Evolutionary conservation across 2,888 invertebrate genomes (phyloP), one percentile per base, ranked within the genome.

Genomic region (Oxystoma pomonae): DNA sequence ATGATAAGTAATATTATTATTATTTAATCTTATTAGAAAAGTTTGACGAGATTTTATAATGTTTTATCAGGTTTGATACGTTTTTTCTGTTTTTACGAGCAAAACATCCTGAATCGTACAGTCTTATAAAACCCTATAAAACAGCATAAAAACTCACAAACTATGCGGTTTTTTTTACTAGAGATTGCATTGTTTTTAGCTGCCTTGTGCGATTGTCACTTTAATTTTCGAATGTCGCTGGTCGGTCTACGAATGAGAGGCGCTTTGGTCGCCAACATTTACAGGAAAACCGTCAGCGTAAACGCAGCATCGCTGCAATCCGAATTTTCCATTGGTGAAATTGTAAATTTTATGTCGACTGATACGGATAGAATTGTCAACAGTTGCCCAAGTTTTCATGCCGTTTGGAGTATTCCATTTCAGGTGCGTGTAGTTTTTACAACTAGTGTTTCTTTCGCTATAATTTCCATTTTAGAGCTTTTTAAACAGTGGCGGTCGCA

Each of bases 321-420:
- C 65, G 76, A 73, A 62, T 85, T 83, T 76, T 85, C 83, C 16
- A 84, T 90, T 52, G 98, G 98, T 0, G 93, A 98, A 82, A 90
- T 98, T 63, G 87, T 97, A 1, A 98, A 98, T 81, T 92, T 95
- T 71, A 96, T 98, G 92, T 97, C 96, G 22, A 96, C 96, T 0
- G 98, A 99, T 78, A 91, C 93, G 0, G 96, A 98, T 77, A 86
- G 98, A 70, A 93, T 98, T 70, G 92, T 96, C 0, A 97, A 97
- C 80, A 93, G 97, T 19, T 96, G 96, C 80, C 90, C 94, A 1
- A 96, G 96, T 81, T 97, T 99, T 78, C 98, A 98, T 81, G 90
- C 94, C 2, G 84, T 97, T 70, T 98, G 98, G 98, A 97, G 96
- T 80, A 91, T 98, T 75, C 98, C 98, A 3, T 84, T 97, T 74